phyloP scores from a whole-genome alignment of 2,888 invertebrate species.

The Didymodactylos carnosus region DNA sequence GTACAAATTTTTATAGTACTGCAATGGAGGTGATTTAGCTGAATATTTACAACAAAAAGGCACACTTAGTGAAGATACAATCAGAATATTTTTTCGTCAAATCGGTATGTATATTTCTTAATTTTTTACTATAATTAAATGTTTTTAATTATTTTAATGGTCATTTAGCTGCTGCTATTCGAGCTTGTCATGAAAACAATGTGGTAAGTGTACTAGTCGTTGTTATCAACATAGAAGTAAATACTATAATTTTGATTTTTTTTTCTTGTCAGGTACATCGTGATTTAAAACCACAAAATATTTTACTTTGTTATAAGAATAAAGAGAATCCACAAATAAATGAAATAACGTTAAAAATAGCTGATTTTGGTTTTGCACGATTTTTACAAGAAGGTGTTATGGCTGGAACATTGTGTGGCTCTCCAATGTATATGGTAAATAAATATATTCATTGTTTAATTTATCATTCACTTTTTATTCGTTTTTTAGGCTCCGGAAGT shows the following conservation, averaged over 20 bases:
- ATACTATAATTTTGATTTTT: background rate
- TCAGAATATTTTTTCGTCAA: constrained; percentile 76
- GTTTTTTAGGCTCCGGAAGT: constrained; percentile 70
- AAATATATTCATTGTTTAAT: constrained; percentile 96
- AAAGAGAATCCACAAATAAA: constrained; percentile 30
- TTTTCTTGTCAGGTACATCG: constrained; percentile 70
- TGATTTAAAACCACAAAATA: constrained; percentile 97
- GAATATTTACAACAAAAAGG: constrained; percentile 65
- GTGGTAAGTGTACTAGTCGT: constrained; percentile 41
- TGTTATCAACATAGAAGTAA: too few species aligned
- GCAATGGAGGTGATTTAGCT: constrained; percentile 94
- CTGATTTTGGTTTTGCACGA: constrained; percentile 96
- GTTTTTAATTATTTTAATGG: background rate
- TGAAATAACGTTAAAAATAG: constrained; percentile 35
- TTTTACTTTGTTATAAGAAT: constrained; percentile 65
- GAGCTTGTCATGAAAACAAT: constrained; percentile 82
- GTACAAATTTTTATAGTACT: constrained; percentile 62
- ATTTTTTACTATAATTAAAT: too few species aligned
- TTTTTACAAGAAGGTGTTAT: constrained; percentile 95
- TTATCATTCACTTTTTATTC: too few species aligned
- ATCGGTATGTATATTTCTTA: constrained; percentile 44
- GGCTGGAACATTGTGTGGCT: constrained; percentile 97
- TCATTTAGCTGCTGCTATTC: constrained; percentile 72
- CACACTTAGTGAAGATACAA: constrained; percentile 87
- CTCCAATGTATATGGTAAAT: constrained; percentile 53